Evolutionary conservation across 2,888 invertebrate species (phyloP).

Genomic region (Pammene fasciana): DNA sequence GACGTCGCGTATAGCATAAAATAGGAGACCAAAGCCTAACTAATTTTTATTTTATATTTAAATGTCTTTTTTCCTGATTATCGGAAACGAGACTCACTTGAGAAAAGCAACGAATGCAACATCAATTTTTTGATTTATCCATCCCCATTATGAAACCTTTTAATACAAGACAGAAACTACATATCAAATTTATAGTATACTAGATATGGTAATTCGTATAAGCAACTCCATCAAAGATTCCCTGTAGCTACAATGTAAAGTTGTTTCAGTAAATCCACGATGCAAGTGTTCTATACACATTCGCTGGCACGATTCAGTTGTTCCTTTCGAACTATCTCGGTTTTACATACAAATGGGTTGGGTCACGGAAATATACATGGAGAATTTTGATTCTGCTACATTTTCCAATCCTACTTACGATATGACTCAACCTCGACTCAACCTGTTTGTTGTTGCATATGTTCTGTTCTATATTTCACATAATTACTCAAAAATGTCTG

Average conservation of each 20-base stretch:
- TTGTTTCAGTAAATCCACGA: constrained; percentile 14
- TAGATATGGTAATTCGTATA: not conserved
- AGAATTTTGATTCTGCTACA: constrained; percentile 23
- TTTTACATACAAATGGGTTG: constrained; percentile 30
- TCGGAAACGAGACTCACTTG: too few relatives aligned
- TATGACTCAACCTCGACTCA: constrained; percentile 4
- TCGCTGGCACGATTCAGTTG: constrained; percentile 11
- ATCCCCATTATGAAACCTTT: too few relatives aligned
- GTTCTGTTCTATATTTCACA: too few relatives aligned
- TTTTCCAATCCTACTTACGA: constrained; percentile 23
- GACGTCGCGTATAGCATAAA: too few relatives aligned
- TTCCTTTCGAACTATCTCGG: constrained; percentile 31
- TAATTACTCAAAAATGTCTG: too few relatives aligned
- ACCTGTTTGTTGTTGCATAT: not conserved
- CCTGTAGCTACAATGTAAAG: constrained; percentile 3
- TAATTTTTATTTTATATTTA: too few relatives aligned
- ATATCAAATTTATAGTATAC: too few relatives aligned
- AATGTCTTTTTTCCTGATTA: too few relatives aligned
- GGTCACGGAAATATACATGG: constrained; percentile 31
- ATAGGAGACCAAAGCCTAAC: too few relatives aligned
- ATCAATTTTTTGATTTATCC: too few relatives aligned
- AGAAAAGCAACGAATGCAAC: too few relatives aligned
- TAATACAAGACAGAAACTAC: too few relatives aligned
- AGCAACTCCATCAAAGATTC: not conserved
- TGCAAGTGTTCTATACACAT: constrained; percentile 17